A percentile compares a stretch with the other conserved stretches of the same genome.
Evolutionary conservation across 2,888 invertebrate genomes (phyloP).

Genomic region (Chalcis sispes): DNA sequence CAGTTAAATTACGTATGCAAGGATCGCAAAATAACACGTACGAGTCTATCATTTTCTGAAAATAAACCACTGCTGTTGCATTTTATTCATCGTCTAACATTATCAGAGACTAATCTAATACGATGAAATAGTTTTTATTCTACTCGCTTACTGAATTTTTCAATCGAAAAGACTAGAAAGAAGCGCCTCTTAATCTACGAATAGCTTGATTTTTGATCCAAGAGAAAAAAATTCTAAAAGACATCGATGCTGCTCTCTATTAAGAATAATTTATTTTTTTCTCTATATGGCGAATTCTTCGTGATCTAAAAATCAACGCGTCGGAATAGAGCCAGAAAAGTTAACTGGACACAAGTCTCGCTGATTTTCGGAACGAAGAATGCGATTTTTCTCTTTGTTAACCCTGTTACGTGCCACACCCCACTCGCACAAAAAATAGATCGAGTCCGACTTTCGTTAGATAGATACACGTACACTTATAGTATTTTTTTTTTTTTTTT

Average conservation of each 20-base stretch:
- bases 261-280: slow-evolving; percentile 37
- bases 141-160: too few relatives aligned
- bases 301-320: slow-evolving; percentile 42
- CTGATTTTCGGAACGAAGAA: slow-evolving; percentile 51
- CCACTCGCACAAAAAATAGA: slow-evolving; percentile 56
- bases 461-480: slow-evolving; percentile 33
- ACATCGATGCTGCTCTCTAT: slow-evolving; percentile 18
- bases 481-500: slow-evolving; percentile 22
- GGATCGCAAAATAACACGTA: too few relatives aligned
- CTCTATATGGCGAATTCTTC: slow-evolving; percentile 45
- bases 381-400: slow-evolving; percentile 45
- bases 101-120: too few relatives aligned
- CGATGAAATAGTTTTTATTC: too few relatives aligned
- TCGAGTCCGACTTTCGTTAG: slow-evolving; percentile 48
- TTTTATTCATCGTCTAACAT: neutral
- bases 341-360: slow-evolving; percentile 1
- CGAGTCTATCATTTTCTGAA: too few relatives aligned
- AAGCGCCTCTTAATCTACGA: slow-evolving; percentile 23
- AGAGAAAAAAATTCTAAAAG: slow-evolving; percentile 36
- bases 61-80: slow-evolving; percentile 1
- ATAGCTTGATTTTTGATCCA: neutral
- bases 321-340: neutral
- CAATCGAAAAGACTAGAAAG: slow-evolving; percentile 9
- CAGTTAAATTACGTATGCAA: too few relatives aligned
- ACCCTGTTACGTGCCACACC: slow-evolving; percentile 57